These are phyloP conservation scores for Dynastes tityus DNA, from an alignment of 2,888 invertebrate genomes.

Conservation along the genomic window DNA sequence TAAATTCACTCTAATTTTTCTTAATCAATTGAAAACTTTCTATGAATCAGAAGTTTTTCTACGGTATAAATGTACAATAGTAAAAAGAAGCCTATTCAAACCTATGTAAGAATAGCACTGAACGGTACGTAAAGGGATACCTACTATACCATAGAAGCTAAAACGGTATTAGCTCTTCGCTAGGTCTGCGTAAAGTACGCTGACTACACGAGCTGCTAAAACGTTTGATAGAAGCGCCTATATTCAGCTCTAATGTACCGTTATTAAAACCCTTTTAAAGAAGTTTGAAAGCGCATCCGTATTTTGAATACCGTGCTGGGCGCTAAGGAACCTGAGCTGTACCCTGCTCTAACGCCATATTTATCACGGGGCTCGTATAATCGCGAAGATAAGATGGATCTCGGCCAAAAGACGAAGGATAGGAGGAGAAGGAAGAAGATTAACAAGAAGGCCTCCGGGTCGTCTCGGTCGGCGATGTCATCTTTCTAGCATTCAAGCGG, in stretches of 20 bases:
- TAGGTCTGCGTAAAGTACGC: no score
- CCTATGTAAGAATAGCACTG: no score
- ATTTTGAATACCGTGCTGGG: conserved; percentile 10
- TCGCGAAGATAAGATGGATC: conserved; percentile 7
- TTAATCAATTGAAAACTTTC: no score
- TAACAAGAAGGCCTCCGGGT: background rate
- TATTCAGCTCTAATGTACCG: conserved; percentile 44
- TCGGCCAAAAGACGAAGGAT: conserved; percentile 1
- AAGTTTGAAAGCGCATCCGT: conserved; percentile 41
- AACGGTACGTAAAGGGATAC: no score
- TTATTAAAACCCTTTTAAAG: conserved; percentile 41
- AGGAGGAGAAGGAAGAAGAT: background rate
- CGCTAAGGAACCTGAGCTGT: background rate
- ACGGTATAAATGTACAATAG: no score
- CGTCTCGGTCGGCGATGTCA: no score
- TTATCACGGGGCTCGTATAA: background rate
- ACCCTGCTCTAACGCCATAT: conserved; percentile 5
- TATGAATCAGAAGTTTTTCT: no score
- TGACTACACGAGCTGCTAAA: background rate
- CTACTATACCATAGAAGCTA: no score
- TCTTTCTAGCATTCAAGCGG: no score
- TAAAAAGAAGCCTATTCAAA: no score
- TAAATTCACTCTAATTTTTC: no score
- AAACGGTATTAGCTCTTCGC: no score
- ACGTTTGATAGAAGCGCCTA: conserved; percentile 26